phyloP scores from a whole-genome alignment of 37 sponge, comb jelly and placozoan genomes.

The Oscarella lobularis region DNA sequence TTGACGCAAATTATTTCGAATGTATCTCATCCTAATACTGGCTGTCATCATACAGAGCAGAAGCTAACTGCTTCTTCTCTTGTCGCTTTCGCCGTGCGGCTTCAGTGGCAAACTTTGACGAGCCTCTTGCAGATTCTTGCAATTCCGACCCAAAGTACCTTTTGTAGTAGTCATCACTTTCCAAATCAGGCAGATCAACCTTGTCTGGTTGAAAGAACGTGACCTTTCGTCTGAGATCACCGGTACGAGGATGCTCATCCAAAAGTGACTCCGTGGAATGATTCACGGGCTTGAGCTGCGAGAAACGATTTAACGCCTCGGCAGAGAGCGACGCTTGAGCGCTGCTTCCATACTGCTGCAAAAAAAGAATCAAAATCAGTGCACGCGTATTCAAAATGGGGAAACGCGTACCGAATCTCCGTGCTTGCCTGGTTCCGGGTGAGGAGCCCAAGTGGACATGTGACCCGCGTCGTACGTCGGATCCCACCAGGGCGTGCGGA shows the following conservation, averaged over 20 bases:
- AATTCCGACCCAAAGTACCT: not conserved
- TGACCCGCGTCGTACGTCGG: not conserved
- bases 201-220: not conserved
- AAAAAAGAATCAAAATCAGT: no score
- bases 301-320: not conserved
- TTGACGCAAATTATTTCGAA: no score
- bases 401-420: not conserved
- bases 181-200: not conserved
- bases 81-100: not conserved
- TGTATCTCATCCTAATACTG: no score
- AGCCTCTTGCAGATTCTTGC: not conserved
- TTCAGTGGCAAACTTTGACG: not conserved
- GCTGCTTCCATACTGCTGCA: not conserved
- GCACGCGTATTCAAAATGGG: no score
- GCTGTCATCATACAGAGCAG: not conserved
- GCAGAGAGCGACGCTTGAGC: not conserved
- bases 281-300: not conserved
- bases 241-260: not conserved
- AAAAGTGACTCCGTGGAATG: not conserved
- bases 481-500: conserved; percentile 3
- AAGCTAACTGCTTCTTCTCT: not conserved
- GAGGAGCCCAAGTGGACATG: conserved; percentile 1
- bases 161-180: not conserved
- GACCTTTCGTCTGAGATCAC: not conserved
- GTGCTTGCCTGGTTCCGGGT: not conserved